Conservation (phyloP, 2,113 vertebrate species). For the Anser brachyrhynchus region DNA sequence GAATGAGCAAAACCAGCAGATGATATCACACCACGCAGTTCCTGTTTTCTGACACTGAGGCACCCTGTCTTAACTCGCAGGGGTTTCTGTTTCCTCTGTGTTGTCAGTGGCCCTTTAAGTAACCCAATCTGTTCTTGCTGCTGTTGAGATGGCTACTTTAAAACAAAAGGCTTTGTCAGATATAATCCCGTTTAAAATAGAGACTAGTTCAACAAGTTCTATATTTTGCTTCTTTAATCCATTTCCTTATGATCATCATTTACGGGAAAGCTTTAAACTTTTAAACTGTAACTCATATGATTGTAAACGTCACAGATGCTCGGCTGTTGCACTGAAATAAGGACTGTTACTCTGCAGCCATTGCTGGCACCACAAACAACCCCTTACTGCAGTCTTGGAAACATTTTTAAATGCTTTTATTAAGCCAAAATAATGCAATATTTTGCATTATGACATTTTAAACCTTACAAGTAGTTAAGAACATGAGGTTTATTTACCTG, state of each 20-base stretch:
- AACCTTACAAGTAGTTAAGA: background rate
- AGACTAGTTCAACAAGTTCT: conserved; percentile 69
- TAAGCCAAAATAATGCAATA: background rate
- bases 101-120: conserved; percentile 52
- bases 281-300: conserved; percentile 42
- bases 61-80: background rate
- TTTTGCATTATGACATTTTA: background rate
- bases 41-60: background rate
- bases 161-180: conserved; percentile 65
- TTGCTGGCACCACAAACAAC: background rate
- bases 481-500: background rate
- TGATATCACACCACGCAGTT: background rate
- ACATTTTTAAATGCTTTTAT: background rate
- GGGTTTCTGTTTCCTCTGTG: conserved; percentile 19
- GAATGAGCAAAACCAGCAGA: background rate
- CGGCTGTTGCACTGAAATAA: background rate
- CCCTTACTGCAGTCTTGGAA: background rate
- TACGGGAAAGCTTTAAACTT: conserved; percentile 62
- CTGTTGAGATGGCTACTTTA: conserved; percentile 46
- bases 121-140: conserved; percentile 62
- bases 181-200: conserved; percentile 69
- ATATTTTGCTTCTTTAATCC: conserved; percentile 69
- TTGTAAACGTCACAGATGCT: conserved; percentile 11
- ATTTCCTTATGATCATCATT: conserved; percentile 69
- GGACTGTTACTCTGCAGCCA: background rate